Evolutionary conservation across 2,797 vertebrate species (phyloP), one percentile per base, ranked within the genome.

Genomic region (Ctenochaetus hawaiiensis): DNA sequence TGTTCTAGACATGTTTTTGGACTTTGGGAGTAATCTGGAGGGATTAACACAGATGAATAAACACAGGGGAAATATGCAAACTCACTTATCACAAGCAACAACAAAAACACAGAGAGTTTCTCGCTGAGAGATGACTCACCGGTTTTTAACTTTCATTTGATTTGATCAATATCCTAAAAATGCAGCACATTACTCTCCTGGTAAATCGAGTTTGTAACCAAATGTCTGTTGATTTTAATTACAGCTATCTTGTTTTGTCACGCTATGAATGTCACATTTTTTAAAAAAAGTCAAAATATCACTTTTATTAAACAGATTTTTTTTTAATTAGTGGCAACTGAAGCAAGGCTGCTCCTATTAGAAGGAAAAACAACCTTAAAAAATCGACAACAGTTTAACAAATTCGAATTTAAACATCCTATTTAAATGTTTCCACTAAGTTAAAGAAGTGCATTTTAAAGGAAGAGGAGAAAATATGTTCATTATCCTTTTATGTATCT

Each of bases 351-450:
- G 17, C 8, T 48, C 17, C n/a, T 30, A 9, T 34, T 63, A 18
- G 1, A 10, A 26, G 9, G 1, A 11, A 11, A 16, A 16, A 17
- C 7, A 9, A 1, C 17, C 26, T 22, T 22, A 13, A 61, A 39
- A 60, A 61, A 80, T 64, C 47, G 7, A n/a, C 16, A 51, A 41
- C 14, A 56, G 53, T 22, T n/a, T 39, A 51, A 59, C 13, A 48
- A 66, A 77, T 7, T 52, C 20, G 20, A 62, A 16, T 6, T 20
- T 22, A 43, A 57, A 67, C 9, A 58, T 18, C 16, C 37, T n/a
- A n/a, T n/a, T 54, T 16, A 8, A 8, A 22, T 14, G 2, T 20
- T 49, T 26, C n/a, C 12, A 30, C n/a, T 45, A 12, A 51, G 18
- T 14, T 57, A 8, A 75, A 2, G 45, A 51, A 65, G 73, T 20